Evolutionary conservation across 1,140 invertebrate species (phyloP), one percentile per base, ranked within the genome.

Genomic region (Brachionus rubens): DNA sequence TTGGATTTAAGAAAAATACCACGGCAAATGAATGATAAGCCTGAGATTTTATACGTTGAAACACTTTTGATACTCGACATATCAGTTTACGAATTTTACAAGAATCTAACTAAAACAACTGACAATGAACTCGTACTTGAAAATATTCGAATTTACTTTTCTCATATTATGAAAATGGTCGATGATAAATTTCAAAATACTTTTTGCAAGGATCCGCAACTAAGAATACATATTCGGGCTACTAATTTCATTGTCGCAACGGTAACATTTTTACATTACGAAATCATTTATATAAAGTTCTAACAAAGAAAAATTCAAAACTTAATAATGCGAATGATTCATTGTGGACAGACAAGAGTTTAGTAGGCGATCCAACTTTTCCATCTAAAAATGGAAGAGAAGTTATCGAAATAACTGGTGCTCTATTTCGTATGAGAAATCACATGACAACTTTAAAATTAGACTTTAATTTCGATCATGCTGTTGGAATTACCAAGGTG

Each of bases 151-250:
- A n/a, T n/a, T n/a, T 54, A 54, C 21, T 54, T 28, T 33, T 24
- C 52, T 54, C 52, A 54, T 54, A n/a, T 54, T 9, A 54, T 54
- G 12, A 54, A 54, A 28, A 28, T 28, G n/a, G 52, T n/a, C 5
- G 33, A 54, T 28, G 24, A 54, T 28, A 54, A 54, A n/a, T 54
- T 30, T 54, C 52, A 54, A 54, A 54, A 54, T 54, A 28, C 52
- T 2, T 54, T 54, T 24, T 30, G 24, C 26, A 54, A 16, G 28
- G 52, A 54, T 54, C 52, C 52, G n/a, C 24, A 54, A 14, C n/a
- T 54, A 30, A 6, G 52, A 54, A 54, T 54, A 28, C 26, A 54
- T 54, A n/a, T 54, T 10, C 26, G 52, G 33, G 24, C 33, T 3
- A 54, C 52, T 28, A 54, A 54, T 26, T 28, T 54, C 16, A 28